A percentile compares a stretch with the other conserved stretches of the same genome.
These are phyloP conservation scores for Rana temporaria DNA, from an alignment of 2,113 vertebrate species.

Conservation along the genomic window DNA sequence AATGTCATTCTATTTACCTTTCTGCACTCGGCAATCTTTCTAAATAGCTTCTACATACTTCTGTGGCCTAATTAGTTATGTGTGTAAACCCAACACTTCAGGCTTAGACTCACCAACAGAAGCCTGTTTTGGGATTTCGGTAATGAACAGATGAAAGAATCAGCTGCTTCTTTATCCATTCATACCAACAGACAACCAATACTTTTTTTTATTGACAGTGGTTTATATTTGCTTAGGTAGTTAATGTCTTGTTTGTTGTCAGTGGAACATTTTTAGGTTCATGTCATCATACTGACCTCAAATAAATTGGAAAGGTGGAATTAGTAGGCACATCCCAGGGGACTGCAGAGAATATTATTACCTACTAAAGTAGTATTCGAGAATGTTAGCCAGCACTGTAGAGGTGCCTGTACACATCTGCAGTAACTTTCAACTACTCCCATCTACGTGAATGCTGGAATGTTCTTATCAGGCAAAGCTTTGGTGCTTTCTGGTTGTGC, in stretches of 20 bases:
- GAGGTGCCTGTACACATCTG: too few relatives aligned
- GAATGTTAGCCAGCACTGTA: too few relatives aligned
- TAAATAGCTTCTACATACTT: slow-evolving; percentile 1
- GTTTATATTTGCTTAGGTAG: slow-evolving; percentile 2
- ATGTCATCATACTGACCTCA: neutral
- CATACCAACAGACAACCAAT: slow-evolving; percentile 5
- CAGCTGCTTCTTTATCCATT: slow-evolving; percentile 33
- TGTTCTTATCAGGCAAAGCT: too few relatives aligned
- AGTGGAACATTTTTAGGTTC: neutral
- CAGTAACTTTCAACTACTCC: too few relatives aligned
- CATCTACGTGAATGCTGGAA: too few relatives aligned
- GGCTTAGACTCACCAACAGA: neutral
- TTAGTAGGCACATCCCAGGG: neutral
- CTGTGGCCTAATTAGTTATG: slow-evolving; percentile 10
- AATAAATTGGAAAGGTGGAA: neutral
- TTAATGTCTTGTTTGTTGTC: neutral
- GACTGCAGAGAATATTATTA: too few relatives aligned
- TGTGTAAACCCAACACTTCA: slow-evolving; percentile 2
- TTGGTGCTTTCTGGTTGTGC: too few relatives aligned
- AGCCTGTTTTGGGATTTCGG: neutral
- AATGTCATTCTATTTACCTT: slow-evolving; percentile 33
- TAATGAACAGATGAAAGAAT: neutral
- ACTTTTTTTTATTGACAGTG: slow-evolving; percentile 3
- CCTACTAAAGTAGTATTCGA: too few relatives aligned
- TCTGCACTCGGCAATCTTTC: neutral